Percentiles rank a stretch among this genome's conserved stretches.
Evolutionary conservation across 2,797 vertebrate species (phyloP).

Genomic region (Eleutherodactylus coqui): DNA sequence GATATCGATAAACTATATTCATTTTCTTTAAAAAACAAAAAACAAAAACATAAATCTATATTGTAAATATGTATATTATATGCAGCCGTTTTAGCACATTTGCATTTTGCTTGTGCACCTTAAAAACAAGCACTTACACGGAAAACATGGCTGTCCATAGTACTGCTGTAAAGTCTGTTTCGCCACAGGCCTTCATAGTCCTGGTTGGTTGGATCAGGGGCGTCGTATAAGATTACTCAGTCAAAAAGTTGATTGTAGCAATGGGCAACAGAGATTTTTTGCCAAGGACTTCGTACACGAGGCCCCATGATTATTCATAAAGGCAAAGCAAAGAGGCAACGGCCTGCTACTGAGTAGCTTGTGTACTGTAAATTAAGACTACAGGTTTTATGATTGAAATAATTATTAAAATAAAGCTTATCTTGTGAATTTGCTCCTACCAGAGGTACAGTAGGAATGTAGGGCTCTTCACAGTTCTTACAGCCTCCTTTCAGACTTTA

Average conservation of each 20-base stretch:
- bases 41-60: slow-evolving; percentile 68
- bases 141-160: slow-evolving; percentile 72
- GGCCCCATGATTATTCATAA: background rate
- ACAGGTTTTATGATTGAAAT: slow-evolving; percentile 4
- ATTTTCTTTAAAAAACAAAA: no score
- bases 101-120: slow-evolving; percentile 91
- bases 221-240: background rate
- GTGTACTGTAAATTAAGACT: background rate
- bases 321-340: background rate
- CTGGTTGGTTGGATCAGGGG: background rate
- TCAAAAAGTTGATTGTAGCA: background rate
- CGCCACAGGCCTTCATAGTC: background rate
- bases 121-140: slow-evolving; percentile 83
- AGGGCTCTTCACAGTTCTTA: slow-evolving; percentile 20
- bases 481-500: slow-evolving; percentile 64
- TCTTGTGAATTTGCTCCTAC: slow-evolving; percentile 80
- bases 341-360: slow-evolving; percentile 3
- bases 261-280: background rate
- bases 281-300: background rate
- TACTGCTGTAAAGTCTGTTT: slow-evolving; percentile 25
- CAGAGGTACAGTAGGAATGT: slow-evolving; percentile 77
- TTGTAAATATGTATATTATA: slow-evolving; percentile 86
- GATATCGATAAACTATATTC: slow-evolving; percentile 81
- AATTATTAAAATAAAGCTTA: slow-evolving; percentile 61
- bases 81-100: slow-evolving; percentile 80